Evolutionary conservation across 1,140 invertebrate species (phyloP).

Genomic region (Drosophila yakuba): DNA sequence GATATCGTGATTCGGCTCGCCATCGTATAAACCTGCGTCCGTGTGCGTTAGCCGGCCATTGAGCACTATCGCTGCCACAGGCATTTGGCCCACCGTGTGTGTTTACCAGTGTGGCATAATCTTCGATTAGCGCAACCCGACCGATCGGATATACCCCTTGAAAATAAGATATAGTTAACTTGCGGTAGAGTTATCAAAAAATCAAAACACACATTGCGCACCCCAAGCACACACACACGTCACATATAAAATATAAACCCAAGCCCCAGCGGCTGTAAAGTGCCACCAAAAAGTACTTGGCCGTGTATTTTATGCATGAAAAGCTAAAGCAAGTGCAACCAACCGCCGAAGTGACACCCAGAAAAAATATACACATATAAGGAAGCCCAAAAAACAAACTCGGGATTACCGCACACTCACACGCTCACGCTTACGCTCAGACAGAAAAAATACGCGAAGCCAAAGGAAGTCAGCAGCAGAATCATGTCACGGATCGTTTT

Average conservation of each 20-base stretch:
- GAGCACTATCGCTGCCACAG: constrained; percentile 9
- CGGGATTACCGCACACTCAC: constrained; percentile 53
- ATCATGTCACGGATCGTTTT: constrained; percentile 78
- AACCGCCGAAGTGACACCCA: constrained; percentile 44
- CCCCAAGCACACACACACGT: constrained; percentile 3
- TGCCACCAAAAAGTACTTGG: constrained; percentile 42
- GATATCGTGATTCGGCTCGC: constrained; percentile 7
- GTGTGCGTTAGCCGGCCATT: constrained; percentile 23
- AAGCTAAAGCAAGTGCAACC: constrained; percentile 64
- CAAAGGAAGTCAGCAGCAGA: constrained; percentile 41
- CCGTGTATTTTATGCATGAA: constrained; percentile 65
- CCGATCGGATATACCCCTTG: constrained; percentile 12
- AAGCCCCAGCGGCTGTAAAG: constrained; percentile 66
- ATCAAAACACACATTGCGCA: constrained; percentile 11
- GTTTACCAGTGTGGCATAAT: constrained; percentile 18
- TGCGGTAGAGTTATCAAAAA: neutral
- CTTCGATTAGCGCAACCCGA: constrained; percentile 15
- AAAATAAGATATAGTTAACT: constrained; percentile 4
- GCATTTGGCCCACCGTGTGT: constrained; percentile 21
- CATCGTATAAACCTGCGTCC: constrained; percentile 8
- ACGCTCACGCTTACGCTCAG: constrained; percentile 3
- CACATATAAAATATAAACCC: constrained; percentile 35
- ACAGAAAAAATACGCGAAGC: constrained; percentile 31
- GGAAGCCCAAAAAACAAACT: constrained; percentile 46
- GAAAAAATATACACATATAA: constrained; percentile 36